Percentiles rank a stretch among this genome's conserved stretches.
phyloP scores from a whole-genome alignment of 2,113 vertebrate species.

The Melospiza melodia region DNA sequence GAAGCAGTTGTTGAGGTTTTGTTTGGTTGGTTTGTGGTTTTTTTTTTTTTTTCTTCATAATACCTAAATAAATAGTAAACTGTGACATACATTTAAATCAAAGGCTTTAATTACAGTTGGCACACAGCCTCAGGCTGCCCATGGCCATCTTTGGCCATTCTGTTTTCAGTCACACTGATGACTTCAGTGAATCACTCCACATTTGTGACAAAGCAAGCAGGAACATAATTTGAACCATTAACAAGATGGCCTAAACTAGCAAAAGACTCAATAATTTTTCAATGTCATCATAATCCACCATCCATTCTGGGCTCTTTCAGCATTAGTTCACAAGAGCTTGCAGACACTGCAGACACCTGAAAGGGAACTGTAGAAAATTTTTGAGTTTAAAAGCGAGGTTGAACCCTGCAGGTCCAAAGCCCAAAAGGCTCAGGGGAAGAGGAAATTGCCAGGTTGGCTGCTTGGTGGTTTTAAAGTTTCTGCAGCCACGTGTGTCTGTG shows the following conservation, averaged over 20 bases:
- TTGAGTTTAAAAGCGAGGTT: neutral
- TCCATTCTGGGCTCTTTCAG: neutral
- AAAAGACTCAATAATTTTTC: neutral
- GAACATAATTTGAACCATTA: neutral
- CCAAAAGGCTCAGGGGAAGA: neutral
- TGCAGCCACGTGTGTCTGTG: neutral
- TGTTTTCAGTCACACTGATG: neutral
- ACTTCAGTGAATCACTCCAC: neutral
- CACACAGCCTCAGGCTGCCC: neutral
- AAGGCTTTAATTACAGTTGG: constrained; percentile 28
- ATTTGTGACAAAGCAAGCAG: neutral
- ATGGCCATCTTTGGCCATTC: constrained; percentile 3
- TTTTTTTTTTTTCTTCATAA: neutral
- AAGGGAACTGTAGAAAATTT: neutral
- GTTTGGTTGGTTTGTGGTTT: neutral
- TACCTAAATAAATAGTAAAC: neutral
- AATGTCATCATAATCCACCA: neutral
- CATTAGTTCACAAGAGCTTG: neutral
- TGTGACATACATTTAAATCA: constrained; percentile 1
- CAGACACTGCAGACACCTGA: neutral
- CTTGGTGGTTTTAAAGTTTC: neutral
- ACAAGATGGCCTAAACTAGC: neutral
- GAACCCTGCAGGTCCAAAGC: neutral
- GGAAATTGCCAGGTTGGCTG: neutral
- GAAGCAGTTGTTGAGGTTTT: neutral